Evolutionary conservation across 2,113 vertebrate species (phyloP), one percentile per base, ranked within the genome.

Genomic region (Platysteira castanea): DNA sequence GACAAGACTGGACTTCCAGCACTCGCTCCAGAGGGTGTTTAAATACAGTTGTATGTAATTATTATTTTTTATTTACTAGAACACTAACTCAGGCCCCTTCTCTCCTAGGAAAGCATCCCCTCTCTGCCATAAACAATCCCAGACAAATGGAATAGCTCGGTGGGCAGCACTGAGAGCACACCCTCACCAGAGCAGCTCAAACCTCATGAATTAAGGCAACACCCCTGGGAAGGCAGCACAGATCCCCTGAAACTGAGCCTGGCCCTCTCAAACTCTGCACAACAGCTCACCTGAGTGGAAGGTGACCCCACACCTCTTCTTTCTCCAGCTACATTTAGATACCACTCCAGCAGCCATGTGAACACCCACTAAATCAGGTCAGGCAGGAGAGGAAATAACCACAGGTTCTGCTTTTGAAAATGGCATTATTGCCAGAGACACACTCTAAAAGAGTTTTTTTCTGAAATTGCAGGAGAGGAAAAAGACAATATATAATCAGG

Each of bases 161-260:
- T 0, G 0, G 9, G 19, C 33, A 26, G 13, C 46, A 30, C 13
- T 46, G 60, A 49, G 50, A 59, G 18, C 19, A 54, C 2, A 0
- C 2, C 33, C 35, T 63, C 39, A 11, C 10, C 35, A 33, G 16
- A 9, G 31, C n/a, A 69, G 31, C 30, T 42, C 42, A 39, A 18
- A 35, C 19, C 2, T 2, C 4, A 15, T 11, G 15, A 15, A 24
- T 70, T 53, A 75, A 69, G 86, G 7, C 6, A 22, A 12, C 4
- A 2, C 3, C 21, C 17, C 41, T 2, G 0, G n/a, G 49, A 44
- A 64, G 28, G 28, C 61, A 31, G 7, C 1, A 2, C 13, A 80
- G 35, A 59, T 35, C 47, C 26, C 19, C 59, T 44, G 11, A 47
- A 67, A 30, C 28, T 37, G n/a, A 84, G 24, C 19, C 33, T 3